Evolutionary conservation across 2,888 invertebrate genomes (phyloP).

Genomic region (Physocephala rufipes): DNA sequence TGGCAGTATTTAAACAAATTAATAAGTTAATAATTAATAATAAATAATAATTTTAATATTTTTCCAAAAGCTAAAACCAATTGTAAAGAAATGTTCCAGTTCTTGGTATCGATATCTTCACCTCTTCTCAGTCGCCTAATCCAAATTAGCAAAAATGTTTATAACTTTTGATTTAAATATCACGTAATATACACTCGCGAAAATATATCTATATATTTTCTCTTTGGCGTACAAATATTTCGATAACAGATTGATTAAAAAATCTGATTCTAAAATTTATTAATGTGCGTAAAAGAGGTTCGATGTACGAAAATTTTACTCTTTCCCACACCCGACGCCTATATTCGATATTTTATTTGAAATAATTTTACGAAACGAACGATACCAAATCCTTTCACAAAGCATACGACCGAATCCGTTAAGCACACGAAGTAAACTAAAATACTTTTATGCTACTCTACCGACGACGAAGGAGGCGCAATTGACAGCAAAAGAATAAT

Average conservation of each 20-base stretch:
- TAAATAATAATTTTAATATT: slow-evolving; percentile 3
- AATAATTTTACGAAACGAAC: slow-evolving; percentile 39
- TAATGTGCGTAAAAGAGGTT: slow-evolving; percentile 39
- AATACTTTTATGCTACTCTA: not conserved
- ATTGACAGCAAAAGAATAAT: slow-evolving; percentile 11
- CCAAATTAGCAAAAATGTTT: not conserved
- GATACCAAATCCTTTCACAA: slow-evolving; percentile 35
- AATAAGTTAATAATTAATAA: too few relatives aligned
- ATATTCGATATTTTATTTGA: slow-evolving; percentile 29
- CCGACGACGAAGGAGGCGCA: not conserved
- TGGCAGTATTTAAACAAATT: too few relatives aligned
- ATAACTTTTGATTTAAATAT: not conserved
- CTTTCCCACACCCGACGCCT: slow-evolving; percentile 35
- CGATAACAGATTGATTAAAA: slow-evolving; percentile 21
- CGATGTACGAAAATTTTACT: slow-evolving; percentile 41
- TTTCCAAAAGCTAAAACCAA: not conserved
- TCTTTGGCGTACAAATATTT: slow-evolving; percentile 33
- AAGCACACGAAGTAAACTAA: slow-evolving; percentile 49
- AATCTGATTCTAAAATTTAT: slow-evolving; percentile 38
- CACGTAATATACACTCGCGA: not conserved
- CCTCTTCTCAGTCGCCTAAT: not conserved
- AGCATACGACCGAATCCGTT: slow-evolving; percentile 45
- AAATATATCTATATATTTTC: slow-evolving; percentile 7
- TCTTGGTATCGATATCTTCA: not conserved
- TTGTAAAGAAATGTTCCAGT: not conserved